Evolutionary conservation across 2,888 invertebrate species (phyloP), one percentile per base, ranked within the genome.

Genomic region (Entomobrya multifasciata): DNA sequence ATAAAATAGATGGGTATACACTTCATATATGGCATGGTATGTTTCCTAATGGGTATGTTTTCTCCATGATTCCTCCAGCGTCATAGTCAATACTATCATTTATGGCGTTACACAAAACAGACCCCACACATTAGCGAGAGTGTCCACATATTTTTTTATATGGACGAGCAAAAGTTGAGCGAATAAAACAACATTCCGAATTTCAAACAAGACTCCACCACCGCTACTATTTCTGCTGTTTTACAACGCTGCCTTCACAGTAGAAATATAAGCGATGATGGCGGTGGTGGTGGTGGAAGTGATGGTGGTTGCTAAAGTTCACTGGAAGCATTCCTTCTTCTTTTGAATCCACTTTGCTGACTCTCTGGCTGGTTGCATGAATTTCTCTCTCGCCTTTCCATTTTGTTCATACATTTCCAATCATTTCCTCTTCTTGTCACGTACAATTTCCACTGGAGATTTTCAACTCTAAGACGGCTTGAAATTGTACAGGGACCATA

Each of bases 401-500:
- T 78, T 77, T 86, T 67, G 78, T 86, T 67, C 82, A 87, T 87
- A 87, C 87, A 87, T 87, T 87, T 82, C 87, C 87, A 87, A 87
- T 87, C 87, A 87, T 87, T 87, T 87, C 82, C 87, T 87, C 87
- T 87, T 87, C 87, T 87, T 87, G 87, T 87, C 87, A 87, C 87
- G 87, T 87, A 87, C 87, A 81, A 87, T 81, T 86, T 87, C 87
- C 87, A 87, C 87, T 82, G 87, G 87, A 87, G 87, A 87, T 87
- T 87, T 87, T 82, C 87, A 87, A 87, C 87, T 87, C 87, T 87
- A 87, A 81, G 87, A 87, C 87, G 87, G 87, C 87, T 87, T 87
- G 87, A 87, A 87, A 87, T 87, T 87, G 87, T 87, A 87, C 87
- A 87, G 87, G 87, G 87, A 87, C 87, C 87, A 87, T 87, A 87